These are phyloP conservation scores for Saxicola maurus DNA, from an alignment of 2,797 vertebrate species.

Conservation along the genomic window DNA sequence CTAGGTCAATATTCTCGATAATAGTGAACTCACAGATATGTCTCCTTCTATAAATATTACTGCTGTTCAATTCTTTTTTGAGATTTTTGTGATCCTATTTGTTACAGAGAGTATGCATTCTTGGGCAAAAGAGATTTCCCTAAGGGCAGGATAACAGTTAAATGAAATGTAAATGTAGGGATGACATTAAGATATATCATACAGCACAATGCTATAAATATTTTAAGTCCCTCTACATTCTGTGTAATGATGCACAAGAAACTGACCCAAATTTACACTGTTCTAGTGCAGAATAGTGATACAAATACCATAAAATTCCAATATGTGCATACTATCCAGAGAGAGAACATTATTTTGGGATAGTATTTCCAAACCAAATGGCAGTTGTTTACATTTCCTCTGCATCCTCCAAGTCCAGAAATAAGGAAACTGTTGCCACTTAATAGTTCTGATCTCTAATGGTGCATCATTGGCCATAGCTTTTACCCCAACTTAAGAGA, in stretches of 20 bases:
- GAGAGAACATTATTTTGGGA: background rate
- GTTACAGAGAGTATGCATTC: background rate
- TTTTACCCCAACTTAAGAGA: background rate
- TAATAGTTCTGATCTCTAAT: constrained; percentile 6
- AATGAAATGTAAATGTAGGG: constrained; percentile 31
- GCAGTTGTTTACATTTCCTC: background rate
- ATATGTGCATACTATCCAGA: background rate
- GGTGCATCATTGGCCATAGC: background rate
- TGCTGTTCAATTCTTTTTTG: background rate
- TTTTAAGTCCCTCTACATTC: background rate
- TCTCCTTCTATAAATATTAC: background rate
- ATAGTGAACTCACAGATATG: background rate
- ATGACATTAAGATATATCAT: background rate
- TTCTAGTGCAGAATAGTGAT: background rate
- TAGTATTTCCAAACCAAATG: background rate
- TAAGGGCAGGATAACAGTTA: constrained; percentile 6
- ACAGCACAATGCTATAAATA: background rate
- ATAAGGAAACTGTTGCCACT: background rate
- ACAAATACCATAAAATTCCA: background rate
- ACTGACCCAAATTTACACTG: background rate
- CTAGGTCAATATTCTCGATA: background rate
- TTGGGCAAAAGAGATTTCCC: constrained; percentile 33
- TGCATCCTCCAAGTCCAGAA: background rate
- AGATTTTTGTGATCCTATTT: constrained; percentile 5
- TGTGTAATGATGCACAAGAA: background rate